Base-by-base conservation (phyloP, 2,113 vertebrate species). In the Lathamus discolor region DNA sequence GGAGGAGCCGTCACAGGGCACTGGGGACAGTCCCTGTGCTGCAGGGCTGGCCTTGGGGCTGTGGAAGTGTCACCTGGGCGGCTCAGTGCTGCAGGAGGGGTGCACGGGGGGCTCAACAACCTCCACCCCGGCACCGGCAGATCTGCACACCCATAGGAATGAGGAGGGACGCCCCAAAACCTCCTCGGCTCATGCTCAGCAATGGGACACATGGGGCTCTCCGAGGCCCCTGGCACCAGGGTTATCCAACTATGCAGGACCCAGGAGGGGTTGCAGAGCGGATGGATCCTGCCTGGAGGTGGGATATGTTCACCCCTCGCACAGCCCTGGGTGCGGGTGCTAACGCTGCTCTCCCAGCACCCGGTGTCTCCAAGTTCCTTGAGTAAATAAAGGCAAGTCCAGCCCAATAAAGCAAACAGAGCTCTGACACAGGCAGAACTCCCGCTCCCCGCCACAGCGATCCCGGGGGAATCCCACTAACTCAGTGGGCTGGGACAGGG, bases 361-460 rank as follows among this genome's bases (percentile, higher is more conserved):
- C 28, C 1, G 63, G 54, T 2, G 48, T 85, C 86, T 92, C 88
- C 87, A 81, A 44, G 92, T 86, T 95, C 17, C 0, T 76, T 96
- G 92, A 90, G 88, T 91, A 97, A 97, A 97, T 84, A 97, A 95
- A 94, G 83, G 83, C 82, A 66, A 91, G 93, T 68, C 95, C 91
- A 96, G 67, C 92, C 91, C 77, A 18, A 62, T 16, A 97, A 94
- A 96, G 63, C 91, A 97, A 97, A 97, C 62, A 97, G 76, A 75
- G 96, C 94, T 95, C 79, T 92, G 95, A 94, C 73, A 82, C 3
- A 70, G 63, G 72, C 73, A 91, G 91, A 96, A 67, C 76, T 84
- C 67, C 52, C 0, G 1, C 70, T 81, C 64, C 59, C 28, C n/a
- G 17, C 63, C 3, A 1, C 37, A 4, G 54, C 1, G 3, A 76